phyloP scores from a whole-genome alignment of 2,888 invertebrate genomes.

The Sinohyriopsis cumingii region DNA sequence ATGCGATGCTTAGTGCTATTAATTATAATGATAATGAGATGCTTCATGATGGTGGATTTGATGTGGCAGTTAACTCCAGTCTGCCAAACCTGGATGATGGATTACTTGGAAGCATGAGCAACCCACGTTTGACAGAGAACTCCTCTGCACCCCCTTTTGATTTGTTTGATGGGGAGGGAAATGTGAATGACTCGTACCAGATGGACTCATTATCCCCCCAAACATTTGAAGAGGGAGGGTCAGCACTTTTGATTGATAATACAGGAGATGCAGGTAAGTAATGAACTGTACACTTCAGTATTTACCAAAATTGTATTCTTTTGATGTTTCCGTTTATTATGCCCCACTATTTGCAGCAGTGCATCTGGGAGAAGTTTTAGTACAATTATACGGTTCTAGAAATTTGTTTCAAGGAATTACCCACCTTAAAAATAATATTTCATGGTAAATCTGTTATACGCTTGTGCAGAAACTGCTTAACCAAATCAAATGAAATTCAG shows the following conservation, averaged over 20 bases:
- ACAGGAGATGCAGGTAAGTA: slow-evolving; percentile 22
- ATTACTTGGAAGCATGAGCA: slow-evolving; percentile 59
- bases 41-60: slow-evolving; percentile 68
- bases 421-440: too few species aligned
- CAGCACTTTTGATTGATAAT: slow-evolving; percentile 43
- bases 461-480: too few species aligned
- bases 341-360: too few species aligned
- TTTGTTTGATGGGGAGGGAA: slow-evolving; percentile 69
- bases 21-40: slow-evolving; percentile 70
- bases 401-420: too few species aligned
- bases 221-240: slow-evolving; percentile 54
- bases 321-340: too few species aligned
- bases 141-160: slow-evolving; percentile 56
- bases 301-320: too few species aligned
- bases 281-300: background rate
- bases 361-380: too few species aligned
- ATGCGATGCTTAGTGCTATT: slow-evolving; percentile 72
- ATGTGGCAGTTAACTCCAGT: slow-evolving; percentile 56
- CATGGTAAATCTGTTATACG: too few species aligned
- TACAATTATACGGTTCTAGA: too few species aligned
- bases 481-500: too few species aligned
- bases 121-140: slow-evolving; percentile 55
- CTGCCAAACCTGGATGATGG: slow-evolving; percentile 67
- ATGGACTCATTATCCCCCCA: slow-evolving; percentile 67
- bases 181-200: slow-evolving; percentile 64